phyloP scores from a whole-genome alignment of 2,113 vertebrate genomes.

The Patagioenas fasciata region DNA sequence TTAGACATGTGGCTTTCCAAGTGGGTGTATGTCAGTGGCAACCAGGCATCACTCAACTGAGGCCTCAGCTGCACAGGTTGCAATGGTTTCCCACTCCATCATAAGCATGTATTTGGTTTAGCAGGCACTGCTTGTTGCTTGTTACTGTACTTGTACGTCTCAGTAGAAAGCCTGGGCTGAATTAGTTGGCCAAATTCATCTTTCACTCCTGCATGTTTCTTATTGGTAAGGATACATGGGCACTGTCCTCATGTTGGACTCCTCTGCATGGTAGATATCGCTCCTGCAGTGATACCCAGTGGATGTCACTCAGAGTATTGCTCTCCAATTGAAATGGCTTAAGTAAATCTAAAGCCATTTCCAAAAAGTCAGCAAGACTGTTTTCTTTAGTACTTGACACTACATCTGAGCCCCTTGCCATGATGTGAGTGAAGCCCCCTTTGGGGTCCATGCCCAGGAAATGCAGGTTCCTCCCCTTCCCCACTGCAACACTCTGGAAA shows the following conservation, averaged over 20 bases:
- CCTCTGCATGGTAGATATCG: not conserved
- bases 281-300: not conserved
- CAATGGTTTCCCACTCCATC: not conserved
- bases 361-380: not conserved
- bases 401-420: not conserved
- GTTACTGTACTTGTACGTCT: not conserved
- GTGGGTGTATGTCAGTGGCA: not conserved
- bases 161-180: not conserved
- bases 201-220: not conserved
- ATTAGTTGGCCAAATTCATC: not conserved
- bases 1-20: fast-evolving
- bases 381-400: not conserved
- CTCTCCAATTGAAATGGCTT: not conserved
- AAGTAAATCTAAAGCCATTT: not conserved
- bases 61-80: not conserved
- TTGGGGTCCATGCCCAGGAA: not conserved
- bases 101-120: not conserved
- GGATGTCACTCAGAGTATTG: not conserved
- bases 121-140: not conserved
- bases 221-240: not conserved
- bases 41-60: not conserved
- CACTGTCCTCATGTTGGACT: not conserved
- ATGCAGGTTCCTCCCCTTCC: not conserved
- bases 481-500: not conserved
- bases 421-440: not conserved